phyloP scores from a whole-genome alignment of 30 jellyfish, hydroid and myxozoan genomes.

The Pelagia noctiluca region DNA sequence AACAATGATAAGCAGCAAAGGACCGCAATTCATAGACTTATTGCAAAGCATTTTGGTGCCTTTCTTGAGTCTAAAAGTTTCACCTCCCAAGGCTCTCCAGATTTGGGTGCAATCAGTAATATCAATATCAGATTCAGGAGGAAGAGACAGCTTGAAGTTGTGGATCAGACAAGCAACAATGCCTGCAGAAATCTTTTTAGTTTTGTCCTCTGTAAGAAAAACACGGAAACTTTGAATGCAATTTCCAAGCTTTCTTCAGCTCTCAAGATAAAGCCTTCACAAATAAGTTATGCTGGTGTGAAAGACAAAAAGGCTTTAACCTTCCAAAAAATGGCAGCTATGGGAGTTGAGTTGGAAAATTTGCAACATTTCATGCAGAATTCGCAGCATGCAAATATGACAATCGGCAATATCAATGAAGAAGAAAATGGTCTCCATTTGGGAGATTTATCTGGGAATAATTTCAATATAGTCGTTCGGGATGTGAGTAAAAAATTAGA shows the following conservation, averaged over 20 bases:
- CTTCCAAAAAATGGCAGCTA: conserved; percentile 47
- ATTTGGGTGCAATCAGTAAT: neutral
- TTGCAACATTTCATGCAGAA: neutral
- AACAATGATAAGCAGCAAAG: conserved; percentile 43
- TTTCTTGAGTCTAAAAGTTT: conserved; percentile 76
- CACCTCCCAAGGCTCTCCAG: neutral
- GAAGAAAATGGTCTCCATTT: conserved; percentile 22
- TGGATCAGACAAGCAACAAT: neutral
- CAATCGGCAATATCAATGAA: conserved; percentile 19
- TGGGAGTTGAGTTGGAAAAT: conserved; percentile 25
- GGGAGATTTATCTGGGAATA: conserved; percentile 63
- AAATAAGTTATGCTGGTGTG: conserved; percentile 75
- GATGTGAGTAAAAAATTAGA: conserved; percentile 29
- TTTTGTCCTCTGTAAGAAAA: conserved; percentile 59
- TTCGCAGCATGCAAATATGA: conserved; percentile 7
- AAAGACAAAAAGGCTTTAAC: conserved; percentile 88
- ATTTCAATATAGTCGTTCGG: conserved; percentile 13
- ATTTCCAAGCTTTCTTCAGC: conserved; percentile 39
- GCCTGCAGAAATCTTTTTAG: neutral
- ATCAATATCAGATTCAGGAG: conserved; percentile 39
- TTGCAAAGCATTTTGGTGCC: conserved; percentile 55
- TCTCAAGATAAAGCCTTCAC: conserved; percentile 36
- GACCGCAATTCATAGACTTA: conserved; percentile 52
- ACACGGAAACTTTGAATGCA: conserved; percentile 70
- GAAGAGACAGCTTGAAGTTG: neutral